Conservation (phyloP, 2,113 vertebrate genomes). For the Cygnus buccinator region DNA sequence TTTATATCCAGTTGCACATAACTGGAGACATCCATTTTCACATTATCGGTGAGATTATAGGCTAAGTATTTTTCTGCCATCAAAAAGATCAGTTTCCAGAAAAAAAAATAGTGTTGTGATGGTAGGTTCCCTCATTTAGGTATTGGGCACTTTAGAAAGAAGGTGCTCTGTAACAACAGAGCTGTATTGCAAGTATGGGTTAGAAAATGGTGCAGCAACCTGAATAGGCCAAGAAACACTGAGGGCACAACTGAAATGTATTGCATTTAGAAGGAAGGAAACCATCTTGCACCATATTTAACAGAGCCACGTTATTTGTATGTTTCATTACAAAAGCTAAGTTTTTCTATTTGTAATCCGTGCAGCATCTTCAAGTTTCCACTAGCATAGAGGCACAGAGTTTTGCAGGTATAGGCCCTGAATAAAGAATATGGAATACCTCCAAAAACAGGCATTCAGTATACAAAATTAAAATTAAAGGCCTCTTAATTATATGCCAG, state of each 20-base stretch:
- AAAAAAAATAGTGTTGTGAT: background rate
- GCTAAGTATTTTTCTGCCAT: background rate
- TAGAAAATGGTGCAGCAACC: background rate
- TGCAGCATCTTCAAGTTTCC: background rate
- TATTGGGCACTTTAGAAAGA: background rate
- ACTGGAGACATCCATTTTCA: background rate
- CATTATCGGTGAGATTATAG: background rate
- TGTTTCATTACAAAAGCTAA: background rate
- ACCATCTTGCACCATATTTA: background rate
- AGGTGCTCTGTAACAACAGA: background rate
- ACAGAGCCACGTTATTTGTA: background rate
- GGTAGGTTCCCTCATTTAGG: background rate
- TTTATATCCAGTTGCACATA: background rate
- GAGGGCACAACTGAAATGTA: accelerated
- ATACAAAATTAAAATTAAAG: conserved; percentile 62
- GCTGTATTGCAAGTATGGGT: background rate
- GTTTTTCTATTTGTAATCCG: background rate
- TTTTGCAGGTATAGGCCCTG: background rate
- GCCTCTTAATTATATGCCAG: conserved; percentile 51
- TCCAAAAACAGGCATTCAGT: conserved; percentile 5
- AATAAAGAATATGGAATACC: background rate
- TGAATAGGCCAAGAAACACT: background rate
- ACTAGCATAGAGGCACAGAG: background rate
- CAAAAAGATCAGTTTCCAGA: background rate
- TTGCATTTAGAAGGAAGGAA: background rate